A percentile compares a stretch with the other conserved stretches of the same genome.
These are phyloP conservation scores for Antigone vipio DNA, from an alignment of 2,113 vertebrate genomes.

Conservation along the genomic window DNA sequence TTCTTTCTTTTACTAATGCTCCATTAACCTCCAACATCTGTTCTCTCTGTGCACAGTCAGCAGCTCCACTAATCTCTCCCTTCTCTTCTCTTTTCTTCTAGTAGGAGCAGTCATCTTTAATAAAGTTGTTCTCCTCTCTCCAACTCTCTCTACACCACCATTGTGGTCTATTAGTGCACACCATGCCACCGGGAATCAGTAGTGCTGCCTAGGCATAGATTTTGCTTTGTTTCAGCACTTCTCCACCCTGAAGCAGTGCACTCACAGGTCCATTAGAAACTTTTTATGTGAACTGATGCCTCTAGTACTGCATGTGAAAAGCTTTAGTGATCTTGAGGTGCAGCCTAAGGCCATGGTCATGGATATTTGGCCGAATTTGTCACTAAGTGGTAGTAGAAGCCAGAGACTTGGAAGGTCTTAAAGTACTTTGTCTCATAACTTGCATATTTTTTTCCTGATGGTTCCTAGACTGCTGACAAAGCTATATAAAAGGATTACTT, in stretches of 20 bases:
- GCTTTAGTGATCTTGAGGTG: not conserved
- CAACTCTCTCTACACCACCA: not conserved
- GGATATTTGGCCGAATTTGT: not conserved
- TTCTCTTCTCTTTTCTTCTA: not conserved
- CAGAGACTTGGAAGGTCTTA: not conserved
- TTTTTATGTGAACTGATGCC: not conserved
- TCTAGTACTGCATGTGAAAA: not conserved
- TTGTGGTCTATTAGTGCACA: not conserved
- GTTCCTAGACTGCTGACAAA: not conserved
- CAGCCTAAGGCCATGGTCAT: not conserved
- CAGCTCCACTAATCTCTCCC: constrained; percentile 55
- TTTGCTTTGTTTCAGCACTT: constrained; percentile 58
- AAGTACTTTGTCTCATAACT: not conserved
- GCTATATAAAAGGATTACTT: not conserved
- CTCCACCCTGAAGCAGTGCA: constrained; percentile 17
- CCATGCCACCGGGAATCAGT: constrained; percentile 24
- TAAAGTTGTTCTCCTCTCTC: not conserved
- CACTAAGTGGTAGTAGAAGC: not conserved
- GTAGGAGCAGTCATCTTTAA: not conserved
- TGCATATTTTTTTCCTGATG: not conserved
- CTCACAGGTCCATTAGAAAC: constrained; percentile 41
- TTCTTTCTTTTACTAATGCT: constrained; percentile 59
- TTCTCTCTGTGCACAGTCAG: constrained; percentile 55
- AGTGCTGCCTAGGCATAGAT: constrained; percentile 24
- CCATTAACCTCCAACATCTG: constrained; percentile 74